Evolutionary conservation across 2,113 vertebrate species (phyloP).

Genomic region (Micronycteris hirsuta): DNA sequence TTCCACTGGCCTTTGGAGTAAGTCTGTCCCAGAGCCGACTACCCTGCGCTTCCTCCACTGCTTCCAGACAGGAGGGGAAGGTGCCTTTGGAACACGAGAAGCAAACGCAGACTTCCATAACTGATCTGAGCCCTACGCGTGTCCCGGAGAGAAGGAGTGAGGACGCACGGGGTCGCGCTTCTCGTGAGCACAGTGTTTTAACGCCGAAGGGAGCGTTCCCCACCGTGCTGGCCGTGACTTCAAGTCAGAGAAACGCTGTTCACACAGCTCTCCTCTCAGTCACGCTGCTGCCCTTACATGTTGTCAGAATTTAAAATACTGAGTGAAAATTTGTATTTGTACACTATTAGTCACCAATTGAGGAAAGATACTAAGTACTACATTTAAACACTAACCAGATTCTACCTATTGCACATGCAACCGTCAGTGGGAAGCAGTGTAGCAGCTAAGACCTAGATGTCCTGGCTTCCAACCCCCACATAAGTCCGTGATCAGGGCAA

Average conservation of each 20-base stretch:
- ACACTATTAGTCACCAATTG: not conserved
- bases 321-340: not conserved
- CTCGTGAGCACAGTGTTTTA: not conserved
- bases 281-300: not conserved
- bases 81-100: not conserved
- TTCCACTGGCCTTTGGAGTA: constrained; percentile 3
- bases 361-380: not conserved
- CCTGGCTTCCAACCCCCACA: not conserved
- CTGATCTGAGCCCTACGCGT: not conserved
- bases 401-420: not conserved
- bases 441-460: not conserved
- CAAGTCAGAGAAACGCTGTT: not conserved
- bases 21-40: not conserved
- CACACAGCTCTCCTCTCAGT: not conserved
- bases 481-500: not conserved
- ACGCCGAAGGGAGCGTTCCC: not conserved
- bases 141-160: not conserved
- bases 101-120: not conserved
- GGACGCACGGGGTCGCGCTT: not conserved
- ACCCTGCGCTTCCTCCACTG: not conserved
- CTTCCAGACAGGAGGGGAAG: not conserved
- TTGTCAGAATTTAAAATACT: constrained; percentile 3
- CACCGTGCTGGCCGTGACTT: too few relatives aligned
- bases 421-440: not conserved
- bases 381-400: constrained; percentile 4